phyloP scores from a whole-genome alignment of 2,113 vertebrate species.

The Mobula birostris region DNA sequence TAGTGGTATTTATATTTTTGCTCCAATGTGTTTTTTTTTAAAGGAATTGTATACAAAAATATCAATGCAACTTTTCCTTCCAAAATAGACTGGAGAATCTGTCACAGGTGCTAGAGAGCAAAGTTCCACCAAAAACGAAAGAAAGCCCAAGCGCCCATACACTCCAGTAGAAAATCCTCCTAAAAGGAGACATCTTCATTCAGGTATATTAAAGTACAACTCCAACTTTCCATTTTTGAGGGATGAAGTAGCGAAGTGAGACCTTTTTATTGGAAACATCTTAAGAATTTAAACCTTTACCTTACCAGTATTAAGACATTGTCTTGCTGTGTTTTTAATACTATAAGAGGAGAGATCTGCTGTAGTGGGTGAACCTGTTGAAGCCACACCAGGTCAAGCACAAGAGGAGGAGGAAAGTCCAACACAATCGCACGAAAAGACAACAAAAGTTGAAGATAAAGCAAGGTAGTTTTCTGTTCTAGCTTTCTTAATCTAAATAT shows the following conservation, averaged over 20 bases:
- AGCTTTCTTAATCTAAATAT: not conserved
- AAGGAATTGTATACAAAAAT: not conserved
- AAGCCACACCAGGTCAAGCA: not conserved
- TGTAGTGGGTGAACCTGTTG: not conserved
- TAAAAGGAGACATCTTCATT: constrained; percentile 13
- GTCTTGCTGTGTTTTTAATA: not conserved
- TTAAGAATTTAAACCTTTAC: not conserved
- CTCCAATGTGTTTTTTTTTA: not conserved
- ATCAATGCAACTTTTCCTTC: not conserved
- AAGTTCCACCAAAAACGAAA: not conserved
- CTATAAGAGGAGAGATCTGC: not conserved
- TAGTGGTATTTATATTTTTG: not conserved
- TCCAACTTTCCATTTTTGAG: not conserved
- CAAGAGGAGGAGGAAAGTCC: not conserved
- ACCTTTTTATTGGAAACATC: not conserved
- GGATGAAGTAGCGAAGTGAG: not conserved
- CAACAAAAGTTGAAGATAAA: constrained; percentile 14
- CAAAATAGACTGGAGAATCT: not conserved
- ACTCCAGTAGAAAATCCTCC: constrained; percentile 21
- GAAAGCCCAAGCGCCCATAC: constrained; percentile 18
- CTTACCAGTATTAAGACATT: not conserved
- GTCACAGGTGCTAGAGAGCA: not conserved
- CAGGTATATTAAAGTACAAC: not conserved
- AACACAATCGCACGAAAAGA: not conserved
- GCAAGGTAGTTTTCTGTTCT: constrained; percentile 13